A percentile compares a stretch with the other conserved stretches of the same genome.
Conservation (phyloP, 23 tunicate species). For the Ascidia mentula region DNA sequence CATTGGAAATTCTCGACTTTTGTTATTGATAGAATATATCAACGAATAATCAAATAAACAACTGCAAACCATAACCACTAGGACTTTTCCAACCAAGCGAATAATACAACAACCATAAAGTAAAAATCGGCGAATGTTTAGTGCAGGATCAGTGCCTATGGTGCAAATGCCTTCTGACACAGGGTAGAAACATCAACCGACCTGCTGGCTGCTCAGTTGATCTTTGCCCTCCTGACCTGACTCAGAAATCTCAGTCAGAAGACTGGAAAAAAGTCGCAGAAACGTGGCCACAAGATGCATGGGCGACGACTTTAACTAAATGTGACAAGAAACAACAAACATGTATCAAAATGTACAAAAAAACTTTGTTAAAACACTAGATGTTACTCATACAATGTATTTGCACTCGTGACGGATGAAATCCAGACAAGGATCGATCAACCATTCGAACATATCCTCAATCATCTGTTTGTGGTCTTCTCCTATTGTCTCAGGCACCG, state of each 20-base stretch:
- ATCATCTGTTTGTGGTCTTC: conserved; percentile 84
- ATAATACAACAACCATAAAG: too few species aligned
- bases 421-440: conserved; percentile 82
- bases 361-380: not conserved
- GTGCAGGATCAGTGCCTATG: too few species aligned
- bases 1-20: too few species aligned
- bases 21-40: too few species aligned
- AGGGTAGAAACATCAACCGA: too few species aligned
- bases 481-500: conserved; percentile 64
- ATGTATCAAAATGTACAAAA: not conserved
- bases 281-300: conserved; percentile 78
- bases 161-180: too few species aligned
- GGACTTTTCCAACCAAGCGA: too few species aligned
- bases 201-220: conserved; percentile 83
- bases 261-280: conserved; percentile 48
- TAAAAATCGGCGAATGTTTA: too few species aligned
- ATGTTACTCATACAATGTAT: conserved; percentile 47
- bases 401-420: conserved; percentile 83
- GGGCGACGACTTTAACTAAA: conserved; percentile 72
- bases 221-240: conserved; percentile 56
- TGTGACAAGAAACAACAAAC: conserved; percentile 9
- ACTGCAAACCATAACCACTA: too few species aligned
- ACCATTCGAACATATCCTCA: conserved; percentile 84
- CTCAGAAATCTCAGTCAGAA: conserved; percentile 69
- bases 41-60: too few species aligned